Evolutionary conservation across 2,797 vertebrate species (phyloP), one percentile per base, ranked within the genome.

Genomic region (Chelon labrosus): DNA sequence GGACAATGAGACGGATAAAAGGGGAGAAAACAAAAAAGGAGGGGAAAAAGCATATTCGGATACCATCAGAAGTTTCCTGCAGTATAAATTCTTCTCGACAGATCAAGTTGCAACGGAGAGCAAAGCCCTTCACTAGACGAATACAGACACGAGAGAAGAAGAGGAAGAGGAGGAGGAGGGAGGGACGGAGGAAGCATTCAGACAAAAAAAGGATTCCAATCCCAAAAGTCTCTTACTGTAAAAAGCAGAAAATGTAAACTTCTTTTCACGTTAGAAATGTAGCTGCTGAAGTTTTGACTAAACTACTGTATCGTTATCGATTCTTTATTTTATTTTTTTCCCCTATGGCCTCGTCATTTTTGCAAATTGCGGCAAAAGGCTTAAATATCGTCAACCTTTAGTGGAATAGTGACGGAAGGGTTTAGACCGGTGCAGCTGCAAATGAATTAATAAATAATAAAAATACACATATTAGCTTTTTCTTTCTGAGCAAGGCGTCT

Each of bases 201-300:
- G 64, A 88, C 77, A 80, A 81, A 31, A 31, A 47, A 60, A 86
- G 67, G 70, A 70, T 67, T 85, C 76, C 51, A 73, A 63, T 79
- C 77, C 73, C 66, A 80, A 87, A 89, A 84, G 67, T 84, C 73
- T 90, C 82, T 83, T 8, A 57, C 83, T 84, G 88, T 85, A 90
- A 90, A 91, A 93, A 91, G 91, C 92, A 89, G 89, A 91, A 92
- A 91, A 91, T 94, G 92, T 93, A 92, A 94, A 94, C 91, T 77
- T 87, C 69, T 88, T 86, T 85, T 88, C 80, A 71, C 58, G 75
- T 90, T 80, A 92, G 85, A 94, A 92, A 90, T 85, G 86, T 85
- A 90, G 87, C 89, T 91, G 92, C 88, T 87, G 88, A 88, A 87
- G 80, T 77, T 89, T 75, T 35, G 47, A 86, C 82, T 89, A 88